Evolutionary conservation across 2,113 vertebrate genomes (phyloP), one percentile per base, ranked within the genome.

Genomic region (Caranx melampygus): DNA sequence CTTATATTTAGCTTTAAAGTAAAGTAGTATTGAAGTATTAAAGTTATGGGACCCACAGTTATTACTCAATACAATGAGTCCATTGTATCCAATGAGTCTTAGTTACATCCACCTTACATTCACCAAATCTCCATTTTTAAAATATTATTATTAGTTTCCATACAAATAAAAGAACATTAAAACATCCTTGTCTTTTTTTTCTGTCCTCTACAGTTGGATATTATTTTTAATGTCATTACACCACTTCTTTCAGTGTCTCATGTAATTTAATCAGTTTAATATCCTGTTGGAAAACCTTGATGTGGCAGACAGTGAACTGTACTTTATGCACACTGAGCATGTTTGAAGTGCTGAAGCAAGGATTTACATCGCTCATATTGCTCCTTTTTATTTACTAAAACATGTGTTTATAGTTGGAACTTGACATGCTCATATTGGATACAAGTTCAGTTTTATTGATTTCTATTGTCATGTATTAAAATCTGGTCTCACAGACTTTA

Each of bases 401-500:
- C 52, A 9, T 47, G 44, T 59, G 20, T 52, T 20, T 45, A 26
- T 42, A 47, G 15, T 8, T 14, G 37, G 33, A 37, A 37, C 58
- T 35, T 37, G 18, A 37, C 18, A 37, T 35, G 6, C 55, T 57
- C 13, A 18, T 49, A 45, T 35, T 37, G 57, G 47, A 61, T 52
- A 40, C 0, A 58, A 49, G 34, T 47, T 78, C 31, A 67, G 47
- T 16, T 72, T 33, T 12, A 72, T 31, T 52, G 67, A 21, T 34
- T 72, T 21, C 54, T 51, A 42, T 35, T 37, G 51, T 7, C 44
- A 60, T 80, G 21, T 4, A 64, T 54, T 40, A 65, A 14, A 65
- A 65, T 33, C 40, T 45, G 62, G 20, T 65, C 54, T 67, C 6
- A 64, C 9, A 33, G n/a, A 14, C 33, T 6, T 15, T 21, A 4